These are phyloP conservation scores for Tortricodes alternella DNA, from an alignment of 2,888 invertebrate genomes.

Conservation along the genomic window DNA sequence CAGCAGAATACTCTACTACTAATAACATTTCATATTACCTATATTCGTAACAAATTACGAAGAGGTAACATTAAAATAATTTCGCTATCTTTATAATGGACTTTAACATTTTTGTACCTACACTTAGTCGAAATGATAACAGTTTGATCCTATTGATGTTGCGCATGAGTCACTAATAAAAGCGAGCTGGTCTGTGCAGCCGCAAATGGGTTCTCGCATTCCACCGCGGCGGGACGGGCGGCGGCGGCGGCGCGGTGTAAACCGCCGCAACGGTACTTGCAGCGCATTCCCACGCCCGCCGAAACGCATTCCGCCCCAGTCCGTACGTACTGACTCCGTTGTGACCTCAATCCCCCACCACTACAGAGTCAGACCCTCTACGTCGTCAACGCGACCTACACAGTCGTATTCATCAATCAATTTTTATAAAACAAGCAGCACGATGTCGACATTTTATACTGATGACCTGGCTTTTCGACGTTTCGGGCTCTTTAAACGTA, in stretches of 20 bases:
- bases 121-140: neutral
- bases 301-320: constrained; percentile 68
- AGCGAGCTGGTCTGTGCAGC: constrained; percentile 55
- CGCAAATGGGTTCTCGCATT: constrained; percentile 78
- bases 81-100: no score
- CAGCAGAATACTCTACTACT: no score
- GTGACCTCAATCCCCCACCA: constrained; percentile 63
- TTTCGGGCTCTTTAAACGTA: constrained; percentile 35
- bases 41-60: no score
- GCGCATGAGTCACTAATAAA: constrained; percentile 68
- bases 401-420: constrained; percentile 49
- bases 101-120: neutral
- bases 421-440: constrained; percentile 45
- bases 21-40: no score
- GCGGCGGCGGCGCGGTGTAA: constrained; percentile 48
- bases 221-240: constrained; percentile 54
- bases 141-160: constrained; percentile 47
- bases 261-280: constrained; percentile 76
- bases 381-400: constrained; percentile 46
- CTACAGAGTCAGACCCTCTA: constrained; percentile 37
- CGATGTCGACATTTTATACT: constrained; percentile 33
- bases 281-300: constrained; percentile 72
- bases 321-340: constrained; percentile 45
- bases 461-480: constrained; percentile 15
- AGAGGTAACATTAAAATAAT: no score